Evolutionary conservation across 2,113 vertebrate genomes (phyloP).

Genomic region (Toxotes chatareus): DNA sequence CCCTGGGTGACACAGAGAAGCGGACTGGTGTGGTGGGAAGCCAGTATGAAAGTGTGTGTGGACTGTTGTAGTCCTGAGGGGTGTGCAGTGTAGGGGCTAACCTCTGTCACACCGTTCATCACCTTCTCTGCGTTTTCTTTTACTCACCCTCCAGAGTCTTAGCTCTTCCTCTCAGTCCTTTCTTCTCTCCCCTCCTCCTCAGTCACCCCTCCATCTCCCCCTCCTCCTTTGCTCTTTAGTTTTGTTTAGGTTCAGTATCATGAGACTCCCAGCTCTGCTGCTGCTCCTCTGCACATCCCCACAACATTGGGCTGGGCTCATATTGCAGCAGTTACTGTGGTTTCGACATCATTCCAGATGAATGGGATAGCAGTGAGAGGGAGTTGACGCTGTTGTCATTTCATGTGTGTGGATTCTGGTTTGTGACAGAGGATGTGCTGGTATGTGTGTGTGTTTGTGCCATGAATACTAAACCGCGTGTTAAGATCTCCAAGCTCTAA

Average conservation of each 20-base stretch:
- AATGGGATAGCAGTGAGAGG: conserved; percentile 40
- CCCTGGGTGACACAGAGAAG: conserved; percentile 51
- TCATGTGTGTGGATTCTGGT: conserved; percentile 34
- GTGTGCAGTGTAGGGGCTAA: conserved; percentile 5
- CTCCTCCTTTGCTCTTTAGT: not conserved
- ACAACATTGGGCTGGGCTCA: conserved; percentile 29
- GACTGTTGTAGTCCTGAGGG: not conserved
- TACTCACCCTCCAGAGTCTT: conserved; percentile 20
- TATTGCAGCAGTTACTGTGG: conserved; percentile 23
- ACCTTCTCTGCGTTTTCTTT: conserved; percentile 21
- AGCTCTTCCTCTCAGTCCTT: not conserved
- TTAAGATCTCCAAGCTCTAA: conserved; percentile 32
- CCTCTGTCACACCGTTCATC: conserved; percentile 47
- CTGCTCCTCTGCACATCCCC: conserved; percentile 37
- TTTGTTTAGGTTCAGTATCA: conserved; percentile 45
- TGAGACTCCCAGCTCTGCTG: conserved; percentile 29
- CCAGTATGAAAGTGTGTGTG: conserved; percentile 20
- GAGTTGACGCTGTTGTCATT: conserved; percentile 47
- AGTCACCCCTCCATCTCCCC: not conserved
- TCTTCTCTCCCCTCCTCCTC: not conserved
- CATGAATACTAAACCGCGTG: conserved; percentile 53
- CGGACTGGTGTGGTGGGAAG: conserved; percentile 49
- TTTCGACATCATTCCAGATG: conserved; percentile 48
- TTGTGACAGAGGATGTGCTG: conserved; percentile 47
- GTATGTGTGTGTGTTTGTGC: conserved; percentile 50